A percentile compares a stretch with the other conserved stretches of the same genome.
Evolutionary conservation across 2,888 invertebrate genomes (phyloP).

Genomic region (Plutella xylostella): DNA sequence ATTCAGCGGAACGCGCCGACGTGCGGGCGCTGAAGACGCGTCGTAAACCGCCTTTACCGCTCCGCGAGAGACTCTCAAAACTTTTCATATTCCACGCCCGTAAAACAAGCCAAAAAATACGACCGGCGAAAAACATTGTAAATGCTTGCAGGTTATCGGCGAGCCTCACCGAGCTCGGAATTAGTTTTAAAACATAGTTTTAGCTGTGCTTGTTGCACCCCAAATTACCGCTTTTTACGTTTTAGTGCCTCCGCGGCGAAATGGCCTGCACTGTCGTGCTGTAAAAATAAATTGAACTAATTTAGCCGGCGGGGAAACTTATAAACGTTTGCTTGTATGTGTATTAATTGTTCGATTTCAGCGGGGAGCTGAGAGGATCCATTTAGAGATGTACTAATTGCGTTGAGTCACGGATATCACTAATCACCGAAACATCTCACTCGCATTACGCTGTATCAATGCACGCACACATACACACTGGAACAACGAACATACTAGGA

Average conservation of each 20-base stretch:
- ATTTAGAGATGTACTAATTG: constrained; percentile 10
- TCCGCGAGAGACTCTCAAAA: constrained; percentile 59
- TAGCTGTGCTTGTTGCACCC: constrained; percentile 48
- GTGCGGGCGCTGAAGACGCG: constrained; percentile 62
- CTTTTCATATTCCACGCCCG: constrained; percentile 66
- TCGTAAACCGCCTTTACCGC: constrained; percentile 67
- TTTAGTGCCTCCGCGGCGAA: constrained; percentile 27
- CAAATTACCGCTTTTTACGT: constrained; percentile 39
- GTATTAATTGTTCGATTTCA: constrained; percentile 4
- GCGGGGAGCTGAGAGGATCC: neutral
- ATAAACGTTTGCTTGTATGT: neutral
- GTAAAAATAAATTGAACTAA: constrained; percentile 35
- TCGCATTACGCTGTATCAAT: constrained; percentile 8
- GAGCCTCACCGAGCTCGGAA: constrained; percentile 37
- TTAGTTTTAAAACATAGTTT: constrained; percentile 65
- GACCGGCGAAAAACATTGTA: constrained; percentile 67
- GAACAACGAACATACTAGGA: too few species aligned
- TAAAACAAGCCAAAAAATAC: constrained; percentile 68
- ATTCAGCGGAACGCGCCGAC: constrained; percentile 50
- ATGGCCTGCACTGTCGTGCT: constrained; percentile 23
- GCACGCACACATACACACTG: constrained; percentile 13
- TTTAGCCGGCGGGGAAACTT: constrained; percentile 20
- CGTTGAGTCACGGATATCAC: constrained; percentile 9
- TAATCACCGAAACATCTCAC: constrained; percentile 16
- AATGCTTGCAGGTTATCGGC: constrained; percentile 59